These are phyloP conservation scores for Sphinx pinastri DNA, from an alignment of 2,888 invertebrate genomes.

Conservation along the genomic window DNA sequence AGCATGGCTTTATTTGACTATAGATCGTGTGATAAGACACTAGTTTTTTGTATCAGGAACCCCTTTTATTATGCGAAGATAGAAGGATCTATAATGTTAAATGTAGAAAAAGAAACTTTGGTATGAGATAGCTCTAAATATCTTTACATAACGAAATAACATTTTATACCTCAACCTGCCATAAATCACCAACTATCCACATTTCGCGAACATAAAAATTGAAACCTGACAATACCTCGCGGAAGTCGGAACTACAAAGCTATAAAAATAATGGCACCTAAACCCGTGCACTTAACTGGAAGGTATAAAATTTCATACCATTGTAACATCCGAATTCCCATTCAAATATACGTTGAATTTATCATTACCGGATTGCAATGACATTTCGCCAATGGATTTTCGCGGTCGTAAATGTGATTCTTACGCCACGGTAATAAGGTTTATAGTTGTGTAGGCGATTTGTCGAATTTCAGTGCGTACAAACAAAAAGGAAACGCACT, in stretches of 20 bases:
- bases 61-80: too few species aligned
- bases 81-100: too few species aligned
- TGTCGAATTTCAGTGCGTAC: neutral
- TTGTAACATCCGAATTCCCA: neutral
- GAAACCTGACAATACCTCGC: slow-evolving; percentile 12
- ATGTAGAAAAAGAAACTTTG: too few species aligned
- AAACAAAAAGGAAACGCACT: slow-evolving; percentile 4
- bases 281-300: slow-evolving; percentile 15
- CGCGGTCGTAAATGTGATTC: slow-evolving; percentile 19
- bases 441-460: slow-evolving; percentile 2
- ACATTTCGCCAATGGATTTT: slow-evolving; percentile 24
- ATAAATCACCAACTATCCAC: neutral
- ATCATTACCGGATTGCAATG: slow-evolving; percentile 25
- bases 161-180: neutral
- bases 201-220: slow-evolving; percentile 13
- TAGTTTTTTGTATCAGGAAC: too few species aligned
- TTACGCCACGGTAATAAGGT: slow-evolving; percentile 3
- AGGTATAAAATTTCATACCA: slow-evolving; percentile 20
- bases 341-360: slow-evolving; percentile 15
- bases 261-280: slow-evolving; percentile 18
- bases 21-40: too few species aligned
- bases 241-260: slow-evolving; percentile 19
- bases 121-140: too few species aligned
- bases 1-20: too few species aligned
- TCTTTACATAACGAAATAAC: neutral